A percentile compares a stretch with the other conserved stretches of the same genome.
These are phyloP conservation scores for Hirtodrosophila cameraria DNA, from an alignment of 2,888 invertebrate species.

Conservation along the genomic window DNA sequence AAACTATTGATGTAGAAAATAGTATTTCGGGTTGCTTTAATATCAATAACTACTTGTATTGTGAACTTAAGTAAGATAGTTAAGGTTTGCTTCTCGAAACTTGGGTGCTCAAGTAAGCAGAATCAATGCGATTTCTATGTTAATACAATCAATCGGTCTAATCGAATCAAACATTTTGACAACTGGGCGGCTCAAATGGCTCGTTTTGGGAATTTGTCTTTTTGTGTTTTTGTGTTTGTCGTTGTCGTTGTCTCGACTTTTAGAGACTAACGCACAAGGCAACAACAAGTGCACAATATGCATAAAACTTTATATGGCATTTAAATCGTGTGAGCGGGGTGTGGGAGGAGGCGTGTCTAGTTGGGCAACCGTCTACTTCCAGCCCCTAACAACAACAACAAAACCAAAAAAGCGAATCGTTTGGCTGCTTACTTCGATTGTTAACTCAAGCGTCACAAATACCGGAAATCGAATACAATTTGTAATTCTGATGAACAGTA, in stretches of 20 bases:
- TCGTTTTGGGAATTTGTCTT: conserved; percentile 34
- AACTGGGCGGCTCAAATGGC: conserved; percentile 65
- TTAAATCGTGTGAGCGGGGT: conserved; percentile 59
- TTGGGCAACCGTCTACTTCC: neutral
- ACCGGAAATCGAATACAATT: conserved; percentile 83
- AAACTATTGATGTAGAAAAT: neutral
- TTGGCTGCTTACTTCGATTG: conserved; percentile 73
- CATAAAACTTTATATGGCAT: conserved; percentile 76
- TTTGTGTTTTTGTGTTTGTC: conserved; percentile 18
- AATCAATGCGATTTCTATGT: conserved; percentile 73
- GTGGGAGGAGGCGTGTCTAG: conserved; percentile 29
- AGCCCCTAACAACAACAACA: too few species aligned
- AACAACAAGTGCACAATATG: conserved; percentile 70
- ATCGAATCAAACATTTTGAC: conserved; percentile 77
- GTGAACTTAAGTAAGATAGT: too few species aligned
- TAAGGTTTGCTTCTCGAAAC: too few species aligned
- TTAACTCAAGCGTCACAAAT: conserved; percentile 81
- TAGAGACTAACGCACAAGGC: conserved; percentile 20
- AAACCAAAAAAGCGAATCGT: conserved; percentile 4
- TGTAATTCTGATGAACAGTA: conserved; percentile 82
- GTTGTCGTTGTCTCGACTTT: conserved; percentile 31
- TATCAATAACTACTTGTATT: too few species aligned
- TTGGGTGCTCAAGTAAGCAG: conserved; percentile 50
- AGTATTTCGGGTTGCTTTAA: too few species aligned
- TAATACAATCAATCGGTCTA: conserved; percentile 78